Percentiles rank a stretch among this genome's conserved stretches.
Evolutionary conservation across 2,113 vertebrate species (phyloP).

Genomic region (Microtus pennsylvanicus): DNA sequence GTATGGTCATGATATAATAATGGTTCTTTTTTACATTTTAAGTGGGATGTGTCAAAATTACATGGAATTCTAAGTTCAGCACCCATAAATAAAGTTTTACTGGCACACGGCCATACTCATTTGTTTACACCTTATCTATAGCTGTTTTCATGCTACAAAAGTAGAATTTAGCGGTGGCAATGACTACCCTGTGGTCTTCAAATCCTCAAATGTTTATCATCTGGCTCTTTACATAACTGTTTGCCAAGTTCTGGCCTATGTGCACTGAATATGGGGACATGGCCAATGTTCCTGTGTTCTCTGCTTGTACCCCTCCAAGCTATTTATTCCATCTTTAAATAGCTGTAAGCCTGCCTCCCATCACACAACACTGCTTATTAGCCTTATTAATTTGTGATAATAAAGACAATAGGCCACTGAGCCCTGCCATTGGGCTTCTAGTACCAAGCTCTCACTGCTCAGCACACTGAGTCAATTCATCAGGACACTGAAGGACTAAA

Average conservation of each 20-base stretch:
- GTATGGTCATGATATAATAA: not conserved
- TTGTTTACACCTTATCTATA: not conserved
- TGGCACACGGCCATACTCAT: not conserved
- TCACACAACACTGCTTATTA: not conserved
- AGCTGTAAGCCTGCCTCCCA: not conserved
- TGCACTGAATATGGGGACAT: not conserved
- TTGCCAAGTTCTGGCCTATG: not conserved
- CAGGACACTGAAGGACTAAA: slow-evolving; percentile 43
- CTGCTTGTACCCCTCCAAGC: not conserved
- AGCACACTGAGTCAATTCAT: slow-evolving; percentile 50
- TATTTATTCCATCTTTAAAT: slow-evolving; percentile 28
- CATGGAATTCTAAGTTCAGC: slow-evolving; percentile 28
- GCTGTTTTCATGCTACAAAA: not conserved
- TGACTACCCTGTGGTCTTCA: not conserved
- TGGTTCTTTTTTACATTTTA: slow-evolving; percentile 8
- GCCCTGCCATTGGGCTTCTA: slow-evolving; percentile 2
- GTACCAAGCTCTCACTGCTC: not conserved
- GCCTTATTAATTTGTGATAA: slow-evolving; percentile 45
- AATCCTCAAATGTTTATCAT: not conserved
- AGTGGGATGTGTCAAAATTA: slow-evolving; percentile 16
- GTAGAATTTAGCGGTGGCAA: not conserved
- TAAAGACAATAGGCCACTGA: slow-evolving; percentile 57
- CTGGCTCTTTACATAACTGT: not conserved
- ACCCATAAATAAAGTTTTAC: slow-evolving; percentile 26
- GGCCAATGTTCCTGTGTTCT: not conserved